Evolutionary conservation across 1,140 invertebrate species (phyloP).

Genomic region (Trinorchestia longiramus): DNA sequence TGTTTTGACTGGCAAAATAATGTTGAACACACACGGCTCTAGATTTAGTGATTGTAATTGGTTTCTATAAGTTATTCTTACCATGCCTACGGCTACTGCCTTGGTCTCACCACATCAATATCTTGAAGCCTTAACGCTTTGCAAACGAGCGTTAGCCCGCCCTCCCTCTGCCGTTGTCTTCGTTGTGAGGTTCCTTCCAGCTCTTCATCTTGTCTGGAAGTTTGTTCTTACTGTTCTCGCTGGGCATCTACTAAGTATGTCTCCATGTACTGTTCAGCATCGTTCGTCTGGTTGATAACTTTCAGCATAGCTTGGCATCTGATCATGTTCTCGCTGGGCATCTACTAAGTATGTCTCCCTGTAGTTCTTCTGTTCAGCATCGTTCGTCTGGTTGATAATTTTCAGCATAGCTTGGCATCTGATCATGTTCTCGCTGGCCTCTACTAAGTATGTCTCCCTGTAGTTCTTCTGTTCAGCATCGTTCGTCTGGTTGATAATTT

Average conservation of each 20-base stretch:
- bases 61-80: slow-evolving; percentile 53
- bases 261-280: no score
- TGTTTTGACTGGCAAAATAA: slow-evolving; percentile 29
- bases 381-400: no score
- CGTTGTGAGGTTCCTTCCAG: background rate
- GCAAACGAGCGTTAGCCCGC: background rate
- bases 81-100: slow-evolving; percentile 50
- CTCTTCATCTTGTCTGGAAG: background rate
- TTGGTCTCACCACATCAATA: slow-evolving; percentile 42
- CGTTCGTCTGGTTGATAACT: no score
- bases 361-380: no score
- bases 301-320: no score
- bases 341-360: background rate
- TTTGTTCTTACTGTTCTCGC: background rate
- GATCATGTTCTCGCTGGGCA: background rate
- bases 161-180: background rate
- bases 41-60: slow-evolving; percentile 44
- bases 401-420: no score
- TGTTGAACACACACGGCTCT: slow-evolving; percentile 24
- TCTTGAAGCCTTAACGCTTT: background rate
- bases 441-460: background rate
- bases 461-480: background rate
- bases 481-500: background rate
- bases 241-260: background rate
- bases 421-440: background rate